A percentile compares a stretch with the other conserved stretches of the same genome.
phyloP scores from a whole-genome alignment of 2,113 vertebrate genomes.

The Pterophyllum scalare region DNA sequence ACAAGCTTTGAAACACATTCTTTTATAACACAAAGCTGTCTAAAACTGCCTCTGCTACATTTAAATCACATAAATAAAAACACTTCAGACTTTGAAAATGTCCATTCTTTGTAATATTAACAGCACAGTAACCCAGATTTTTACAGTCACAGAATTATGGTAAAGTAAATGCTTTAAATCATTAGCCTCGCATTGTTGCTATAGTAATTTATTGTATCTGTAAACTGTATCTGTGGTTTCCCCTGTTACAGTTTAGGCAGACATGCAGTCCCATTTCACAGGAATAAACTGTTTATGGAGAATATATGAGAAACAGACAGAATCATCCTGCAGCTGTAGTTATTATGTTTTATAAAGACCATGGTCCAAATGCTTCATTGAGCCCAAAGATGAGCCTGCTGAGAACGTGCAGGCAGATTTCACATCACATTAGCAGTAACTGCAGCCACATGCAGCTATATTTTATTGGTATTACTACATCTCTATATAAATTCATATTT shows the following conservation, averaged over 20 bases:
- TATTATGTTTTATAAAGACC: too few species aligned
- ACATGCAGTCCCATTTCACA: too few species aligned
- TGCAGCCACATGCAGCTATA: background rate
- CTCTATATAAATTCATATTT: background rate
- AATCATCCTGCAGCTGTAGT: too few species aligned
- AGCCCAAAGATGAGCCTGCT: too few species aligned
- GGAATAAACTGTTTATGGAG: too few species aligned
- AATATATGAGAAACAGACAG: too few species aligned
- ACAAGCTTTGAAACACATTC: background rate
- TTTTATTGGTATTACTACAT: background rate
- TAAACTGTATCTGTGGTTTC: too few species aligned
- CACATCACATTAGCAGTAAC: background rate
- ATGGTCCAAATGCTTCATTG: too few species aligned
- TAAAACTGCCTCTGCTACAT: background rate
- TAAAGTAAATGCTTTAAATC: background rate
- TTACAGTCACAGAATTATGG: background rate
- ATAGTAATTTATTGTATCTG: background rate
- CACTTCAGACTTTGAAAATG: background rate
- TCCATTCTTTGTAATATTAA: too few species aligned
- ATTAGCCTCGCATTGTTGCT: rapidly evolving
- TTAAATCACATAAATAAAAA: background rate
- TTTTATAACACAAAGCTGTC: rapidly evolving
- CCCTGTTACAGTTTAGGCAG: too few species aligned
- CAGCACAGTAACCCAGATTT: too few species aligned
- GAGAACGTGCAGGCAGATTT: background rate